Evolutionary conservation across 2,797 vertebrate genomes (phyloP), one percentile per base, ranked within the genome.

Genomic region (Dendrocincla tyrannina): DNA sequence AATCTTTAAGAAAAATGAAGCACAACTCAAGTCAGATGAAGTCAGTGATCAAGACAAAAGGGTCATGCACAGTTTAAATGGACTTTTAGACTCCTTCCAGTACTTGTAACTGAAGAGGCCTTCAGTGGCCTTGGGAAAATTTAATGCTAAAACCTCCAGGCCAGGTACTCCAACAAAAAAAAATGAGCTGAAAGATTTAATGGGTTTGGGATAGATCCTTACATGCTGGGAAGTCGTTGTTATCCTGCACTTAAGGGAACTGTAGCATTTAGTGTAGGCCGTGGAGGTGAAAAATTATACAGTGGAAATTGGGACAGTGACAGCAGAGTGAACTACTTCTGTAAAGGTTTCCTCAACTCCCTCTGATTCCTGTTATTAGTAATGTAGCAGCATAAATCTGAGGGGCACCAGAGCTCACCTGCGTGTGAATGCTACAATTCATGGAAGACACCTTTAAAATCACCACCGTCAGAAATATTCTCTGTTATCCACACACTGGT

Each of bases 11-110:
- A 91, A 89, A 81, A 79, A 55, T 67, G 68, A 70, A 85, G 59
- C 33, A 95, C 42, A 50, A 13, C 39, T 46, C 60, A 22, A 77
- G 52, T 67, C 80, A 93, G 79, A 86, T 33, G 15, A 66, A 77
- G 41, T 60, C 41, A 42, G 64, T 69, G 55, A 89, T 81, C 76
- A 93, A 67, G 88, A 93, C 82, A 75, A 89, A 93, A 95, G 49
- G 87, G 80, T 85, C 68, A 93, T 39, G 17, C 47, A 80, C 50
- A 73, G 49, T 95, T 96, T 85, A 95, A 81, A 91, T n/a, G 42
- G 30, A 58, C 30, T 62, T 14, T 60, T 28, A 58, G 42, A 18
- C 80, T 95, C 63, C 42, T 93, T 95, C 72, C 72, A 86, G 69
- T 13, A 37, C 32, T 81, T 42, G 80, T 49, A 91, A 69, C 75